These are phyloP conservation scores for Troglohyphantes excavatus DNA, from an alignment of 2,888 invertebrate species.

Conservation along the genomic window DNA sequence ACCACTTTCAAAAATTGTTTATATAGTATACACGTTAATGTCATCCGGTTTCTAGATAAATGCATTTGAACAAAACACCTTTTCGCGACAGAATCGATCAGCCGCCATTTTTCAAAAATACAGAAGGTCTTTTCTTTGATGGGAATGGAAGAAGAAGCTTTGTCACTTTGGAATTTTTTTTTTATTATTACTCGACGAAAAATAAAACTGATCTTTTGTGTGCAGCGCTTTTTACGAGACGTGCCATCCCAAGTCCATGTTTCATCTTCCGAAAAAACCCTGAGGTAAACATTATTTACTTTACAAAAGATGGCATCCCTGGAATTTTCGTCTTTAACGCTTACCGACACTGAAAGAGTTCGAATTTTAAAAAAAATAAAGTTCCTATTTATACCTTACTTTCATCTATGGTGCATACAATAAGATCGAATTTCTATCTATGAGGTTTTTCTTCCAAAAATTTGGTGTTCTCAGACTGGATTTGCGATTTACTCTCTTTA, in stretches of 20 bases:
- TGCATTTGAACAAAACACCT: conserved; percentile 25
- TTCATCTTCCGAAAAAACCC: neutral
- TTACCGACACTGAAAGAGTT: neutral
- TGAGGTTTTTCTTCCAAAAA: neutral
- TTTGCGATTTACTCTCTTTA: neutral
- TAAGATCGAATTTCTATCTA: neutral
- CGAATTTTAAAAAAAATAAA: neutral
- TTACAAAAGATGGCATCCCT: neutral
- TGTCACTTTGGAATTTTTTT: conserved; percentile 30
- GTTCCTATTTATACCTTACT: neutral
- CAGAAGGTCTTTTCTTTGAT: conserved; percentile 9
- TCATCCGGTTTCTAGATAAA: too few species aligned
- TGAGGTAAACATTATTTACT: conserved; percentile 2
- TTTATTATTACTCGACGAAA: neutral
- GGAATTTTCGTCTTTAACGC: neutral
- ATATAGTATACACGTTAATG: too few species aligned
- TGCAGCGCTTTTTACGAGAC: neutral
- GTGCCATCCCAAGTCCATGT: neutral
- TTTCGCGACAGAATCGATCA: conserved; percentile 11
- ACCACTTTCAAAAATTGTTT: too few species aligned
- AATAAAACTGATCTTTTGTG: neutral
- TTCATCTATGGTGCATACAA: neutral
- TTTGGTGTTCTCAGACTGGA: neutral
- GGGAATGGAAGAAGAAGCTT: conserved; percentile 7
- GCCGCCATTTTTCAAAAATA: neutral